Evolutionary conservation across 2,888 invertebrate species (phyloP).

Genomic region (Drosophila aldrichi): DNA sequence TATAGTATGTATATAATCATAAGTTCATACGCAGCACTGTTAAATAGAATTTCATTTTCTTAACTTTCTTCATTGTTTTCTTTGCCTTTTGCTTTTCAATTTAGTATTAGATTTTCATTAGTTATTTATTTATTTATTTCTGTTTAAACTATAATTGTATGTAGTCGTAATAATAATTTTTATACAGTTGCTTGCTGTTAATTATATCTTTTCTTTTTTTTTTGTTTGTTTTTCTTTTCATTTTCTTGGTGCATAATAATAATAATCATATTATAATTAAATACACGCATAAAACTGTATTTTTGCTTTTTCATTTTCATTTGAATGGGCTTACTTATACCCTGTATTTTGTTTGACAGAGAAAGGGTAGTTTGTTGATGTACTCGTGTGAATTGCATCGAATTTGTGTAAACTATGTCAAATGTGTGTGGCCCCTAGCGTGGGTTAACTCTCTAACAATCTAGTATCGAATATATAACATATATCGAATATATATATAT

Average conservation of each 20-base stretch:
- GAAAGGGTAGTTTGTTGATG: conserved; percentile 13
- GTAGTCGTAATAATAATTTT: conserved; percentile 55
- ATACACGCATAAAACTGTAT: conserved; percentile 24
- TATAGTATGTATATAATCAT: conserved; percentile 81
- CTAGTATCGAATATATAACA: conserved; percentile 1
- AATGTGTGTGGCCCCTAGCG: conserved; percentile 68
- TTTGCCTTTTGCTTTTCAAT: conserved; percentile 5
- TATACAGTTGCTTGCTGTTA: conserved; percentile 57
- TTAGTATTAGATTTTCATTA: background rate
- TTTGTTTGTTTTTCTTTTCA: background rate
- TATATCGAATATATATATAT: background rate
- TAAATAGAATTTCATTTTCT: conserved; percentile 65
- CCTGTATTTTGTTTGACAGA: conserved; percentile 21
- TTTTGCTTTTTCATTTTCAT: conserved; percentile 12
- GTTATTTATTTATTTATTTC: background rate
- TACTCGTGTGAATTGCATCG: conserved; percentile 21
- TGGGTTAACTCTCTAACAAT: conserved; percentile 58
- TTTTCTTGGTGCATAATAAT: conserved; percentile 36
- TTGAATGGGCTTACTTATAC: conserved; percentile 8
- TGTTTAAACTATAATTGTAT: conserved; percentile 55
- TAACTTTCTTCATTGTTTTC: conserved; percentile 13
- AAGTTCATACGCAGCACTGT: conserved; percentile 84
- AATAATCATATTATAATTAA: conserved; percentile 23
- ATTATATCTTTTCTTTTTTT: background rate
- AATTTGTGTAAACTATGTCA: conserved; percentile 59